Conservation (phyloP, 64 coral and sea anemone genomes). For the Orbicella faveolata region DNA sequence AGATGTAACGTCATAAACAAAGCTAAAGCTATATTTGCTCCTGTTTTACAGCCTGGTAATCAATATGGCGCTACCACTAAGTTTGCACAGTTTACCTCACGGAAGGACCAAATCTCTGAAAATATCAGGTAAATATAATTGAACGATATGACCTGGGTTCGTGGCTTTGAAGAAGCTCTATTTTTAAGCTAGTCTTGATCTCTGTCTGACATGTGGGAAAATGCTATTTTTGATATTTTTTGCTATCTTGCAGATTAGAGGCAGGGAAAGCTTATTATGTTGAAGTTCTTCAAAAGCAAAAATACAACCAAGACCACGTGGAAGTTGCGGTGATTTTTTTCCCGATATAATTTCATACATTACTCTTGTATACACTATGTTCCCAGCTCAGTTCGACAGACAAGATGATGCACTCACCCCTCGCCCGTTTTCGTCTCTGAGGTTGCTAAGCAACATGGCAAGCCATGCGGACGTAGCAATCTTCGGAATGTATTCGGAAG, state of each 20-base stretch:
- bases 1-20: not conserved
- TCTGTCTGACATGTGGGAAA: too few relatives aligned
- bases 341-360: not conserved
- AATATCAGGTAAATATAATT: slow-evolving; percentile 47
- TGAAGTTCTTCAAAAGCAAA: slow-evolving; percentile 59
- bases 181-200: too few relatives aligned
- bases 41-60: slow-evolving; percentile 15
- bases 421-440: too few relatives aligned
- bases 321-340: slow-evolving; percentile 48
- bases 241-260: slow-evolving; percentile 19
- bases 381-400: not conserved
- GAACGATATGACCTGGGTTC: not conserved
- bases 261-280: slow-evolving; percentile 52
- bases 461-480: too few relatives aligned
- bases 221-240: too few relatives aligned
- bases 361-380: not conserved
- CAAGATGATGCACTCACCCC: too few relatives aligned
- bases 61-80: slow-evolving; percentile 20
- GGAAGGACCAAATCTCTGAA: slow-evolving; percentile 24
- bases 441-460: too few relatives aligned
- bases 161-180: too few relatives aligned
- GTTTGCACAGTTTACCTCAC: not conserved
- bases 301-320: slow-evolving; percentile 25
- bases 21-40: not conserved
- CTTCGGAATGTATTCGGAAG: too few relatives aligned